phyloP scores from a whole-genome alignment of 2,888 invertebrate genomes.

The Eledone cirrhosa region DNA sequence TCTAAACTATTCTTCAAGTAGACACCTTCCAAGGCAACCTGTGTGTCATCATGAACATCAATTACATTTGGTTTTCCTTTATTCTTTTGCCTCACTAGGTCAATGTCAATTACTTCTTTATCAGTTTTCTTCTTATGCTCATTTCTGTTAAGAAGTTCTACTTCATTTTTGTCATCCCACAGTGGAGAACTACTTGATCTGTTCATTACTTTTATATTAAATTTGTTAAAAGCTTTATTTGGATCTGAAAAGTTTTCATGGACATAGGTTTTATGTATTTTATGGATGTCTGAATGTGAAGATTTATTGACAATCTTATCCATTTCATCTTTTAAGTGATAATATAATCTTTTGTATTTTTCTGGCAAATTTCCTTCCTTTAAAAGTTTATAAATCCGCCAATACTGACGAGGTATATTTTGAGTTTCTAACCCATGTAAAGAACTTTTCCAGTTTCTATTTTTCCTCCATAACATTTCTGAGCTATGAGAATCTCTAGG shows the following conservation, averaged over 20 bases:
- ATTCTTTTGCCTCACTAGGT: not conserved
- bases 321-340: constrained; percentile 3
- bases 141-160: not conserved
- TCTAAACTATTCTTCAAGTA: not conserved
- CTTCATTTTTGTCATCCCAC: not conserved
- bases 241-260: not conserved
- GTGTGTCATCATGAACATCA: constrained; percentile 4
- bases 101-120: not conserved
- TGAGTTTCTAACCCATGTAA: too few species aligned
- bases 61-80: too few species aligned
- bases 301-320: not conserved
- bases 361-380: not conserved
- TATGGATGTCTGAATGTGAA: too few species aligned
- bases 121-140: not conserved
- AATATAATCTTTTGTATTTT: not conserved
- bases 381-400: constrained; percentile 3
- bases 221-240: not conserved
- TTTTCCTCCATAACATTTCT: not conserved
- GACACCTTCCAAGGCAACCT: not conserved
- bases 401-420: not conserved
- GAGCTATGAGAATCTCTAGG: too few species aligned
- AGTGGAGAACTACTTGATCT: not conserved
- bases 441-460: too few species aligned
- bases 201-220: not conserved
- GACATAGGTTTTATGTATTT: too few species aligned